Percentiles rank a stretch among this genome's conserved stretches.
These are phyloP conservation scores for Falco berigora DNA, from an alignment of 2,797 vertebrate genomes.

Conservation along the genomic window DNA sequence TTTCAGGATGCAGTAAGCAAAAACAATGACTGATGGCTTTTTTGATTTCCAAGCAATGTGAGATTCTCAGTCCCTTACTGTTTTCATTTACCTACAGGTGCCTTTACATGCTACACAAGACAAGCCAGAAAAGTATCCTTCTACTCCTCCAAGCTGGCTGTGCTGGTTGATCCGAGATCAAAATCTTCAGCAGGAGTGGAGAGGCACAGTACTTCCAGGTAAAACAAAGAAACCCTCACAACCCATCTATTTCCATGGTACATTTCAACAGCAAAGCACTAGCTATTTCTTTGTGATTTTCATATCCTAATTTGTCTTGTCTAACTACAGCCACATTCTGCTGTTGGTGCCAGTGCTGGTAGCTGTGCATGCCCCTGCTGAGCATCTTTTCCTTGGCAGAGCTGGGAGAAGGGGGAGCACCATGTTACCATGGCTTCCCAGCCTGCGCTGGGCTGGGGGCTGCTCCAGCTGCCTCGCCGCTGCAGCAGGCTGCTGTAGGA, in stretches of 20 bases:
- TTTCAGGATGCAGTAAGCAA: background rate
- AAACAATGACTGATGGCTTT: background rate
- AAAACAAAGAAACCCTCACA: background rate
- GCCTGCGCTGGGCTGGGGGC: rapidly evolving
- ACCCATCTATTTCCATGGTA: background rate
- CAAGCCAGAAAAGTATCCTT: background rate
- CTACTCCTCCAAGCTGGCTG: background rate
- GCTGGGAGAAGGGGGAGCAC: background rate
- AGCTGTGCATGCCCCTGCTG: background rate
- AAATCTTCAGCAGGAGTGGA: background rate
- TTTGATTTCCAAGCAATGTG: background rate
- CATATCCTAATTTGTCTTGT: background rate
- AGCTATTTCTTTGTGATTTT: background rate
- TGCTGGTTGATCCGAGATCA: background rate
- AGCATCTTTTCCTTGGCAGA: background rate
- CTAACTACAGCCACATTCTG: background rate
- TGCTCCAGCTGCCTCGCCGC: background rate
- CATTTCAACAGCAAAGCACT: background rate
- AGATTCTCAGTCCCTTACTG: background rate
- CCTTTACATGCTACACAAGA: background rate
- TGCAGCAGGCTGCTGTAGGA: background rate
- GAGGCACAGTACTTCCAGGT: background rate
- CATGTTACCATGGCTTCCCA: rapidly evolving
- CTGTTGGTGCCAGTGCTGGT: background rate
- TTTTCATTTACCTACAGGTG: background rate